phyloP scores from a whole-genome alignment of 2,113 vertebrate species.

The Serinus canaria region DNA sequence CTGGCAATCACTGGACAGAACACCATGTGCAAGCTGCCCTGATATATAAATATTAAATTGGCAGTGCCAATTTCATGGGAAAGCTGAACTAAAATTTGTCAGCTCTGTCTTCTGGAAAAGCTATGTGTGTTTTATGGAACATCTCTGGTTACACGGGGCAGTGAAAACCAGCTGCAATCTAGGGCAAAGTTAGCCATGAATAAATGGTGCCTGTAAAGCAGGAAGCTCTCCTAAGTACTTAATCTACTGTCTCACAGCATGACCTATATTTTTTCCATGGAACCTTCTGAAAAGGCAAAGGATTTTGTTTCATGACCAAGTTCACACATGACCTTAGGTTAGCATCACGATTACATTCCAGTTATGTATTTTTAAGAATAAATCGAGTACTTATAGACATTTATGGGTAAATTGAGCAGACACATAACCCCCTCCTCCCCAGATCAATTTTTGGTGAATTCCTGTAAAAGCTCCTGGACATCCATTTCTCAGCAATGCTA shows the following conservation, averaged over 20 bases:
- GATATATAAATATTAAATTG: accelerated
- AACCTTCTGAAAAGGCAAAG: not conserved
- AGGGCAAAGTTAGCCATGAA: not conserved
- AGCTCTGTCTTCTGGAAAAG: not conserved
- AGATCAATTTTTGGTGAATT: not conserved
- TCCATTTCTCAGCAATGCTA: not conserved
- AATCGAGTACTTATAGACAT: accelerated
- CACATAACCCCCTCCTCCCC: not conserved
- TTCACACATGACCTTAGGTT: not conserved
- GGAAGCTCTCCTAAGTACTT: not conserved
- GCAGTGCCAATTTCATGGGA: not conserved
- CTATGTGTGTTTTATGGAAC: not conserved
- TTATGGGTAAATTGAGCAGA: not conserved
- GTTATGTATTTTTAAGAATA: not conserved
- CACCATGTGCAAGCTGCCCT: not conserved
- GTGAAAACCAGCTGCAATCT: not conserved
- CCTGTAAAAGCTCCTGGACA: not conserved
- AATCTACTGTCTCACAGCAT: not conserved
- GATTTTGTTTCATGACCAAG: not conserved
- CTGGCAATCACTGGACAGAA: not conserved
- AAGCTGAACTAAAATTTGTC: not conserved
- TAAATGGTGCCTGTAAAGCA: accelerated
- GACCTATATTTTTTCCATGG: conserved; percentile 20
- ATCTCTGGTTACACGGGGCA: accelerated
- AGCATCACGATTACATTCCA: accelerated